phyloP scores from a whole-genome alignment of 2,113 vertebrate species.

The Trochalopteron elliotii region DNA sequence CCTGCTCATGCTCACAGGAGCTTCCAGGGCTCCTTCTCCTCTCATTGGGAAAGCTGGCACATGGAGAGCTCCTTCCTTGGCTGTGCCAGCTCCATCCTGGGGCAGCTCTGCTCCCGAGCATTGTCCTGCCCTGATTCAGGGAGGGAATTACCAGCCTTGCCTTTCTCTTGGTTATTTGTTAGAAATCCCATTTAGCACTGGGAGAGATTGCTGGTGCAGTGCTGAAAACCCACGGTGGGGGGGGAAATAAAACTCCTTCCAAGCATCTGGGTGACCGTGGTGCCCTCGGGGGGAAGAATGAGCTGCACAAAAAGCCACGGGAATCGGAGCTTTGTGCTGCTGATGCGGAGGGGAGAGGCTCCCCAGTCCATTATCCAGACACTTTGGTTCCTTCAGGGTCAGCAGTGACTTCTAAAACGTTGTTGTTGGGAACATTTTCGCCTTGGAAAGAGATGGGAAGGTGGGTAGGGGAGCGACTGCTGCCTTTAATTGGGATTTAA shows the following conservation, averaged over 20 bases:
- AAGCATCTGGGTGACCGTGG: not conserved
- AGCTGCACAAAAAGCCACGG: not conserved
- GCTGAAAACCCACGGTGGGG: not conserved
- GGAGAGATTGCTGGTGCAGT: not conserved
- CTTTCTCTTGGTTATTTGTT: accelerated
- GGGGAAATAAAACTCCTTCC: not conserved
- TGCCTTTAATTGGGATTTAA: conserved; percentile 43
- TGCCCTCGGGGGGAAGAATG: not conserved
- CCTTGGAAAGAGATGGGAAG: not conserved
- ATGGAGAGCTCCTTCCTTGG: accelerated
- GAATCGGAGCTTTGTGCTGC: not conserved
- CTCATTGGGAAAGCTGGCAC: not conserved
- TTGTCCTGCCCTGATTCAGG: not conserved
- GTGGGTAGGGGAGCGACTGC: not conserved
- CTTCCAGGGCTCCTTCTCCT: not conserved
- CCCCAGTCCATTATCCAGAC: not conserved
- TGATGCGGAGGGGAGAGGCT: not conserved
- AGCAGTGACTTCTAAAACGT: not conserved
- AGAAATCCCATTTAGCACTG: not conserved
- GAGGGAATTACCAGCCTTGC: not conserved
- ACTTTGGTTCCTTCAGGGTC: not conserved
- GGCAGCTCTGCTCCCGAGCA: accelerated
- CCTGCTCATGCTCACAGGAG: not conserved
- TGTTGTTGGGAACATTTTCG: not conserved
- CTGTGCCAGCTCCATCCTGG: not conserved